Percentiles rank a stretch among this genome's conserved stretches.
phyloP scores from a whole-genome alignment of 2,888 invertebrate species.

The Sinopyrophorus schimmeli region DNA sequence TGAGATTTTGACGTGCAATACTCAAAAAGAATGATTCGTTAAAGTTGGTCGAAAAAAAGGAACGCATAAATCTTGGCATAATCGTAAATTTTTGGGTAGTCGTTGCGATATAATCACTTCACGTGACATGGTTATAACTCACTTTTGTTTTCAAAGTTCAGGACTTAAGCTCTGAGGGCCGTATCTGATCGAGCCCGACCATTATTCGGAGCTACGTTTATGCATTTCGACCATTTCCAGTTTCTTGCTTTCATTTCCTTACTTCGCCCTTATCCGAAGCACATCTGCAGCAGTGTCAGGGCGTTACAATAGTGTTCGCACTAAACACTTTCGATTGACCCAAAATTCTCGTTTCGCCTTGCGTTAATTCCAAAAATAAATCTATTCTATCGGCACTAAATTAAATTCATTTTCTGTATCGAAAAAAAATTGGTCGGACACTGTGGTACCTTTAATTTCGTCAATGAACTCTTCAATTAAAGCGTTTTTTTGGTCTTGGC shows the following conservation, averaged over 20 bases:
- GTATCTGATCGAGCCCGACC: slow-evolving; percentile 23
- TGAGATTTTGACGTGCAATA: no score
- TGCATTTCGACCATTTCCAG: slow-evolving; percentile 27
- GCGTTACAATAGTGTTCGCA: slow-evolving; percentile 23
- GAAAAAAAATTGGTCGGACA: no score
- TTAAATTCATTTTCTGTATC: no score
- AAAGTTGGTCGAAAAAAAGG: slow-evolving; percentile 14
- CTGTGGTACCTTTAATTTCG: no score
- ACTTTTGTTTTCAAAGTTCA: slow-evolving; percentile 35
- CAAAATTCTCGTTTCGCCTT: slow-evolving; percentile 25
- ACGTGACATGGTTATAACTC: slow-evolving; percentile 35
- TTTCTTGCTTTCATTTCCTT: slow-evolving; percentile 29
- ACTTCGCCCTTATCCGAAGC: slow-evolving; percentile 24
- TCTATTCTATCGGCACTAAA: no score
- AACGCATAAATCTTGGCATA: slow-evolving; percentile 13
- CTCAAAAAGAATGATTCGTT: slow-evolving; percentile 7
- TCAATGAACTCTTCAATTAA: no score
- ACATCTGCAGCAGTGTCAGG: slow-evolving; percentile 22
- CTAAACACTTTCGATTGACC: slow-evolving; percentile 28
- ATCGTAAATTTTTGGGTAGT: slow-evolving; percentile 22
- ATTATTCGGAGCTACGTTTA: slow-evolving; percentile 26
- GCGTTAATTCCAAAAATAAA: no score
- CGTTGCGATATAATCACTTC: slow-evolving; percentile 28
- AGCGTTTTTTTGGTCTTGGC: no score
- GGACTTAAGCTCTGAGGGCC: slow-evolving; percentile 14